Evolutionary conservation across 1,140 invertebrate species (phyloP).

Genomic region (Tyrophagus putrescentiae): DNA sequence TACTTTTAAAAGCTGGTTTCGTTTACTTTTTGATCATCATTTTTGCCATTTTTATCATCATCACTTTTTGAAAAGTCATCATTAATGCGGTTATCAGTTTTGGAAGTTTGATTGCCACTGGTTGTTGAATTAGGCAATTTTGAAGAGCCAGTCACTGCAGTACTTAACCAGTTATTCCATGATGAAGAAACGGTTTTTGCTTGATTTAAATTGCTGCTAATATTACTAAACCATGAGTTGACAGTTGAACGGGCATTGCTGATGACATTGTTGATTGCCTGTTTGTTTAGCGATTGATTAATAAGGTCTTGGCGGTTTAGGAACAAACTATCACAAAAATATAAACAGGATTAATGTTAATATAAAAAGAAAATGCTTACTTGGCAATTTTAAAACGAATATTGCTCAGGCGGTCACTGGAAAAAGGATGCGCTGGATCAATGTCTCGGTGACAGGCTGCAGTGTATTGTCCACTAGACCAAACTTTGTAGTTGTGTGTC

Average conservation of each 20-base stretch:
- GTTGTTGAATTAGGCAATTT: too few relatives aligned
- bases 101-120: too few relatives aligned
- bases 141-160: too few relatives aligned
- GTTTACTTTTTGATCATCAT: too few relatives aligned
- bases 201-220: not conserved
- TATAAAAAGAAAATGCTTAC: not conserved
- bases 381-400: conserved; percentile 8
- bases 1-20: too few relatives aligned
- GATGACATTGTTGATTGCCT: not conserved
- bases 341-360: not conserved
- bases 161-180: too few relatives aligned
- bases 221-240: not conserved
- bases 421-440: conserved; percentile 40
- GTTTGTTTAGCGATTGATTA: not conserved
- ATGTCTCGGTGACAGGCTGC: conserved; percentile 42
- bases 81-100: too few relatives aligned
- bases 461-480: conserved; percentile 48
- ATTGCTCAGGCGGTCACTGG: conserved; percentile 9
- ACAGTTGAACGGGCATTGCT: not conserved
- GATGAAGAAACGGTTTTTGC: too few relatives aligned
- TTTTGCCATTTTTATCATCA: too few relatives aligned
- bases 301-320: not conserved
- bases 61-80: too few relatives aligned
- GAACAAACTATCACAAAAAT: not conserved
- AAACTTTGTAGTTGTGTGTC: conserved; percentile 74